Evolutionary conservation across 2,113 vertebrate species (phyloP).

Genomic region (Triplophysa siluroides): DNA sequence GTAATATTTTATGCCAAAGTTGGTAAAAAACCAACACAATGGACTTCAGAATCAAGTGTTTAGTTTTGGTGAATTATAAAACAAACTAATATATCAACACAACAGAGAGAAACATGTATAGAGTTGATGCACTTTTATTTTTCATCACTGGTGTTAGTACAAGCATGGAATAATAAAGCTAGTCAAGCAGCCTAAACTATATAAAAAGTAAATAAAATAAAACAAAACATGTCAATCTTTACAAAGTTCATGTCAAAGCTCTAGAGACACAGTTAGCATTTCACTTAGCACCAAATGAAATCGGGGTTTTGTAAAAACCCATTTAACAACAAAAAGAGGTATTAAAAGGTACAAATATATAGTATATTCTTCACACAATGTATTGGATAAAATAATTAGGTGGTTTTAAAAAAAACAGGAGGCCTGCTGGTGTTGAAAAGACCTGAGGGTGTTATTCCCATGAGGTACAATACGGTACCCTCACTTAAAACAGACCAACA

Average conservation of each 20-base stretch:
- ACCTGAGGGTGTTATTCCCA: constrained; percentile 13
- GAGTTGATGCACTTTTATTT: constrained; percentile 10
- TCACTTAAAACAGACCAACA: neutral
- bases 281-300: constrained; percentile 52
- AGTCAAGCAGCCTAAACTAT: neutral
- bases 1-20: no score
- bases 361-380: constrained; percentile 19
- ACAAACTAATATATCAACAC: neutral
- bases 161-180: constrained; percentile 9
- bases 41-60: neutral
- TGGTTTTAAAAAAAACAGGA: neutral
- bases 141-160: constrained; percentile 42
- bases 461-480: neutral
- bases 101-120: constrained; percentile 13
- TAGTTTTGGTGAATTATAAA: neutral
- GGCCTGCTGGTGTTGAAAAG: constrained; percentile 33
- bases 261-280: neutral
- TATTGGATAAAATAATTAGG: constrained; percentile 12
- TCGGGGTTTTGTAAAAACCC: constrained; percentile 22
- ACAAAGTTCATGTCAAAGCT: no score
- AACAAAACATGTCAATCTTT: neutral
- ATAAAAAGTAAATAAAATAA: neutral
- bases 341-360: constrained; percentile 41
- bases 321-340: constrained; percentile 36
- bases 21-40: neutral